phyloP scores from a whole-genome alignment of 2,797 vertebrate genomes.

The Zalophus californianus region DNA sequence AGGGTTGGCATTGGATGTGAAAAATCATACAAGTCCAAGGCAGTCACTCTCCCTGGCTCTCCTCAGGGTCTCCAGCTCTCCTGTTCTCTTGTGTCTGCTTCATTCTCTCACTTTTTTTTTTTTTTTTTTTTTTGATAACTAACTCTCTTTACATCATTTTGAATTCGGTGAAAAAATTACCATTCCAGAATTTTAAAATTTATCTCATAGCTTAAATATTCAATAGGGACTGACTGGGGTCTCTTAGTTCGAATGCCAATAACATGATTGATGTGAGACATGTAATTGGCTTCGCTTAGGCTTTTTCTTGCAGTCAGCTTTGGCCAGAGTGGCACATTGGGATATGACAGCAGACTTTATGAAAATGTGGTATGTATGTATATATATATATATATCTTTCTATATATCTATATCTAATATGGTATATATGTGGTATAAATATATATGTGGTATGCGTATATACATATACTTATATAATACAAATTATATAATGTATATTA shows the following conservation, averaged over 20 bases:
- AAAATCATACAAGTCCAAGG: neutral
- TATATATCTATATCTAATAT: neutral
- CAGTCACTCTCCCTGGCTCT: neutral
- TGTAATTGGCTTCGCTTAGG: neutral
- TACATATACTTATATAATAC: neutral
- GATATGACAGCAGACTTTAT: neutral
- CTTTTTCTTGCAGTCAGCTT: neutral
- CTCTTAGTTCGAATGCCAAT: neutral
- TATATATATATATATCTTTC: neutral
- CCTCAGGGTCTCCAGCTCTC: neutral
- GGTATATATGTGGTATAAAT: too few relatives aligned
- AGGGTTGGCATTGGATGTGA: neutral
- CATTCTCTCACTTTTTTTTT: neutral
- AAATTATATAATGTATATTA: neutral
- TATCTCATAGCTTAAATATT: neutral
- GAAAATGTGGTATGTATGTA: neutral
- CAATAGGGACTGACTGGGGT: neutral
- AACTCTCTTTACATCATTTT: constrained; percentile 29
- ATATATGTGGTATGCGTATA: neutral
- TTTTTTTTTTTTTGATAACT: neutral
- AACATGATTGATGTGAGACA: neutral
- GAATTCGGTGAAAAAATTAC: neutral
- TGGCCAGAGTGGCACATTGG: neutral
- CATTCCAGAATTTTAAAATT: neutral
- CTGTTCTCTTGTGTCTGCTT: neutral